phyloP scores from a whole-genome alignment of 2,888 invertebrate species.

The Celastrina argiolus region DNA sequence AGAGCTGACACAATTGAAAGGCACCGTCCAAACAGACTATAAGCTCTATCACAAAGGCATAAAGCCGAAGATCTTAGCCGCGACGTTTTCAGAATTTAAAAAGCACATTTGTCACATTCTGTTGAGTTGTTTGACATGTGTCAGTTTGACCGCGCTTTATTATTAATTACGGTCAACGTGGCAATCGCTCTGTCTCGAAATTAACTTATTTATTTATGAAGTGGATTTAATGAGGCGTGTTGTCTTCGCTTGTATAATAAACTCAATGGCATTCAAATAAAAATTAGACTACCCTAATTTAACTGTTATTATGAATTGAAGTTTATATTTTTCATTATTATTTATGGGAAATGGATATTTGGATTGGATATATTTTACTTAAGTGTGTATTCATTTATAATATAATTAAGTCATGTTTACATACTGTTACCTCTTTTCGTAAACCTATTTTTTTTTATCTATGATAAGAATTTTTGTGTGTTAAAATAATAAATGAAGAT shows the following conservation, averaged over 20 bases:
- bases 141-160: conserved; percentile 55
- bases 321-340: too few species aligned
- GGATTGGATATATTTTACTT: too few species aligned
- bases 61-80: conserved; percentile 26
- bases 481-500: too few species aligned
- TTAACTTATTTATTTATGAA: conserved; percentile 13
- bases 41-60: conserved; percentile 17
- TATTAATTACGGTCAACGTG: conserved; percentile 49
- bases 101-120: conserved; percentile 23
- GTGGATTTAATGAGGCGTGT: not conserved
- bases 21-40: conserved; percentile 4
- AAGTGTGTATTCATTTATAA: too few species aligned
- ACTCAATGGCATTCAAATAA: not conserved
- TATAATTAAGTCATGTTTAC: too few species aligned
- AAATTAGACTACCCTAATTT: not conserved
- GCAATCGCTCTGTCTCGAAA: conserved; percentile 15
- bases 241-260: not conserved
- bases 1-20: conserved; percentile 9
- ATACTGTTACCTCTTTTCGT: too few species aligned
- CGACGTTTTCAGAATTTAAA: conserved; percentile 3
- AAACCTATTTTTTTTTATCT: too few species aligned
- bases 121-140: conserved; percentile 60
- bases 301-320: too few species aligned
- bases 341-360: too few species aligned
- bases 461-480: too few species aligned